Base-by-base conservation (phyloP, 2,113 vertebrate genomes). In the Connochaetes taurinus region DNA sequence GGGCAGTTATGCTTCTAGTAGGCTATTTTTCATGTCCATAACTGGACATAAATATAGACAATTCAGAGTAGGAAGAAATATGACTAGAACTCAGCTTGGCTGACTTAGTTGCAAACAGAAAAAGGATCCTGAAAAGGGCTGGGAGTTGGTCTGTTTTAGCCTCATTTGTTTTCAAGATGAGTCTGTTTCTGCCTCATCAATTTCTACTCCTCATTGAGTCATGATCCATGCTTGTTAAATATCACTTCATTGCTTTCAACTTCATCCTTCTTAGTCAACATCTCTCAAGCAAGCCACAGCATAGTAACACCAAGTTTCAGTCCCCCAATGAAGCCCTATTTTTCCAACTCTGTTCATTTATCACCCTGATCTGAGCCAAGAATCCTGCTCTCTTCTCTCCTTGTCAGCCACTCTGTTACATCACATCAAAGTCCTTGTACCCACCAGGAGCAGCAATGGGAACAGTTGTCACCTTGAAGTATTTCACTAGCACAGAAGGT, bases 1-100 rank as follows among this genome's bases (percentile, higher is more conserved):
- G 76, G 95, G 50, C 88, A 95, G 71, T 97, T 97, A 97, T 94
- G 40, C 78, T 71, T 91, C 92, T 52, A 96, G 88, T 71, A 62
- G 76, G 55, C 36, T 93, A 97, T 97, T 97, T 96, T 98, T 98
- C 97, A 98, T 97, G 98, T 95, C 93, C 25, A 27, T 94, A 97
- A 97, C 89, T 98, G 83, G 95, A 95, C 96, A 90, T 93, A 97
- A 97, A 97, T 94, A 97, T 74, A 97, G 91, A 86, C 95, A 92
- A 91, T 97, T 98, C 96, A 84, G 83, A 95, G 29, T 40, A 64
- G 40, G 89, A 97, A 96, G 88, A 98, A 96, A 97, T 91, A 97
- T 94, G 93, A 85, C 76, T 80, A 55, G 53, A 94, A 93, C 88
- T 91, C 95, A 93, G 86, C 40, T 36, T 97, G 93, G 71, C 93